phyloP scores from a whole-genome alignment of 2,797 vertebrate species.

The Jordanella pulchra region DNA sequence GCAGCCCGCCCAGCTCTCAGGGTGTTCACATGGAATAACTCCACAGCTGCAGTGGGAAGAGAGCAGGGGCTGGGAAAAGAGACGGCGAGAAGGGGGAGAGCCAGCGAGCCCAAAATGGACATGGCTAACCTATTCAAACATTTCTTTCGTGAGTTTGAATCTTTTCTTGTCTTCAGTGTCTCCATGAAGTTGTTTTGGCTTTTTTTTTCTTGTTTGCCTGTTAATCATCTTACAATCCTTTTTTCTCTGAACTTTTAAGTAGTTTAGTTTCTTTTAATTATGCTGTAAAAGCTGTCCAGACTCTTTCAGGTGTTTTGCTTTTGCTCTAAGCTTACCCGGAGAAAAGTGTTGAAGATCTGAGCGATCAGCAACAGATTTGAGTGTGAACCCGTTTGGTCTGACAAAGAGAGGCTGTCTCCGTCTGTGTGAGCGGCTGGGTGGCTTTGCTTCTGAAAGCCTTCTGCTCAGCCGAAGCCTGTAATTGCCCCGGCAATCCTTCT shows the following conservation, averaged over 20 bases:
- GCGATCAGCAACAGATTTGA: conserved; percentile 41
- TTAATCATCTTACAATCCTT: conserved; percentile 16
- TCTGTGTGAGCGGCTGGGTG: conserved; percentile 72
- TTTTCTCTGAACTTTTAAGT: conserved; percentile 36
- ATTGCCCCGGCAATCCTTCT: conserved; percentile 73
- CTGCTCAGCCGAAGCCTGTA: conserved; percentile 79
- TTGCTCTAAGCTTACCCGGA: conserved; percentile 19
- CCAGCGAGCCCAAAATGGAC: conserved; percentile 85
- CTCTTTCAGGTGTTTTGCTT: conserved; percentile 32
- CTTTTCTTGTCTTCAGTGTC: conserved; percentile 45
- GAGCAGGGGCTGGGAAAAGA: conserved; percentile 72
- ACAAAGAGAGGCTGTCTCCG: conserved; percentile 44
- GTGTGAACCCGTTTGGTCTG: conserved; percentile 47
- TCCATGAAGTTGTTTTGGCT: conserved; percentile 12
- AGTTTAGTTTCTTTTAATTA: conserved; percentile 30
- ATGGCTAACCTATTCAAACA: conserved; percentile 90
- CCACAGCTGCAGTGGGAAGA: conserved; percentile 80
- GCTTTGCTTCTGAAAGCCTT: conserved; percentile 76
- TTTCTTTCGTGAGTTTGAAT: conserved; percentile 88
- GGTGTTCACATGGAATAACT: conserved; percentile 85
- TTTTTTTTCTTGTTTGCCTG: conserved; percentile 20
- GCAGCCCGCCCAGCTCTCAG: conserved; percentile 72
- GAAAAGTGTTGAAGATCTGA: conserved; percentile 34
- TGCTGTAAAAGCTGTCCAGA: conserved; percentile 40
- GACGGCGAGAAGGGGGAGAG: conserved; percentile 65